Evolutionary conservation across 2,797 vertebrate genomes (phyloP).

Genomic region (Helarctos malayanus): DNA sequence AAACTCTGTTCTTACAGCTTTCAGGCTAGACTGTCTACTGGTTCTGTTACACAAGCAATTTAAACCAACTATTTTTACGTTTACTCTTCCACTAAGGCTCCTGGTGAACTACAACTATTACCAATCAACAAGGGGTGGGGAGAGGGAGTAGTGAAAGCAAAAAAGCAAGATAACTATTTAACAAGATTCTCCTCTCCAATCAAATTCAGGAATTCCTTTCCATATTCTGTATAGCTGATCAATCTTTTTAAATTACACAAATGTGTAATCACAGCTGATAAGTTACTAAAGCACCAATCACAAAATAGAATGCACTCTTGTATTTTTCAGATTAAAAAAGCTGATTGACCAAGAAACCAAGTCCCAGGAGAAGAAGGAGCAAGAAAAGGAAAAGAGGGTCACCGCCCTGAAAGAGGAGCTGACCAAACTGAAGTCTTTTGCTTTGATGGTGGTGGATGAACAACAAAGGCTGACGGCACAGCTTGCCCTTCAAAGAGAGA

Average conservation of each 20-base stretch:
- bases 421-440: constrained; percentile 97
- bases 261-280: constrained; percentile 38
- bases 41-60: constrained; percentile 47
- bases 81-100: background rate
- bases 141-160: background rate
- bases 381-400: constrained; percentile 94
- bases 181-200: background rate
- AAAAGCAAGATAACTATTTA: constrained; percentile 30
- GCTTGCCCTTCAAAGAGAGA: constrained; percentile 93
- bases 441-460: constrained; percentile 98
- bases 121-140: background rate
- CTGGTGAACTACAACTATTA: constrained; percentile 37
- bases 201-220: constrained; percentile 56
- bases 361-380: constrained; percentile 93
- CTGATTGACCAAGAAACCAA: constrained; percentile 95
- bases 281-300: constrained; percentile 67
- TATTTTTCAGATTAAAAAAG: constrained; percentile 94
- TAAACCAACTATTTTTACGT: constrained; percentile 53
- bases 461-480: constrained; percentile 95
- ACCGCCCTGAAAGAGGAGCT: constrained; percentile 94
- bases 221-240: constrained; percentile 2
- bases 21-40: background rate
- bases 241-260: constrained; percentile 47
- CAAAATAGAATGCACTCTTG: constrained; percentile 81
- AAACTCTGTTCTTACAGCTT: constrained; percentile 49